Percentiles rank a stretch among this genome's conserved stretches.
These are phyloP conservation scores for Brachionichthys hirsutus DNA, from an alignment of 2,113 vertebrate species.

Conservation along the genomic window DNA sequence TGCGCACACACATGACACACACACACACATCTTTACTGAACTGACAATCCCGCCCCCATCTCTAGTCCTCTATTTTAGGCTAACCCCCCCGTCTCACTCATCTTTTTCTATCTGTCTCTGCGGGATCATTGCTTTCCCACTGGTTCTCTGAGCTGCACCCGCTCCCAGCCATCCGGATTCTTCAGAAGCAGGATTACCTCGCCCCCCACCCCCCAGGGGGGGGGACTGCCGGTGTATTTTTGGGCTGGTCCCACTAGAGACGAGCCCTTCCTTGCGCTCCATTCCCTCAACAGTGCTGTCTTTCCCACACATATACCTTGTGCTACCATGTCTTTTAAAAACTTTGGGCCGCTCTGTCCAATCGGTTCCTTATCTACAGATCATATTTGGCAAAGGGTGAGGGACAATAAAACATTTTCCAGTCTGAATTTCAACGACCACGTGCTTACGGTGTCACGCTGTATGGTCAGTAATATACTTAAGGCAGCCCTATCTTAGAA, in stretches of 20 bases:
- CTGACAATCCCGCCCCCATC: conserved; percentile 33
- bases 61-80: conserved; percentile 58
- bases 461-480: too few species aligned
- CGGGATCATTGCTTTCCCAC: conserved; percentile 52
- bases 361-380: conserved; percentile 9
- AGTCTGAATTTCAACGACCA: too few species aligned
- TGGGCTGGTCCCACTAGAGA: conserved; percentile 62
- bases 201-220: too few species aligned
- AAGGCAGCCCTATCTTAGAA: too few species aligned
- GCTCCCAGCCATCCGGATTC: conserved; percentile 53
- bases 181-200: conserved; percentile 69
- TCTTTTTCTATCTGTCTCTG: conserved; percentile 46
- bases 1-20: conserved; percentile 2
- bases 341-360: conserved; percentile 8
- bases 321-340: too few species aligned
- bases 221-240: conserved; percentile 69
- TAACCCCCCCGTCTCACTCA: conserved; percentile 26
- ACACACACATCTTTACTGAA: conserved; percentile 27
- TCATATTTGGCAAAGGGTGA: conserved; percentile 18
- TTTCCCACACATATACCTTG: conserved; percentile 37
- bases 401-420: conserved; percentile 37
- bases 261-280: conserved; percentile 46
- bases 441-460: too few species aligned
- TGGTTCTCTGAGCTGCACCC: conserved; percentile 50
- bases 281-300: conserved; percentile 31